phyloP scores from a whole-genome alignment of 2,113 vertebrate genomes.

The Naja naja region DNA sequence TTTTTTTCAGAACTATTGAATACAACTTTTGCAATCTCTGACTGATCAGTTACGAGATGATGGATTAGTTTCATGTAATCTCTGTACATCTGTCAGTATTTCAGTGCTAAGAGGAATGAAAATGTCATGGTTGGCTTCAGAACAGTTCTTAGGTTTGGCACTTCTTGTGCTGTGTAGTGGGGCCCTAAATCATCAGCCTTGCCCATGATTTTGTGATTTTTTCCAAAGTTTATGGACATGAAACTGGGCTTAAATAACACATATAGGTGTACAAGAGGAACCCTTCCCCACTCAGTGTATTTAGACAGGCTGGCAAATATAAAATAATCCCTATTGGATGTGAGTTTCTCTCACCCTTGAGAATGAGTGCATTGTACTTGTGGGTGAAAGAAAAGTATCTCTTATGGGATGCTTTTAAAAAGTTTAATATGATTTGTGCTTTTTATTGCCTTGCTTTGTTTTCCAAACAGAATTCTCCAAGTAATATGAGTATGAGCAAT shows the following conservation, averaged over 20 bases:
- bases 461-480: slow-evolving; percentile 88
- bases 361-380: background rate
- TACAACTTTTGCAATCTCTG: background rate
- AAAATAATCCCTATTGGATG: background rate
- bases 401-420: slow-evolving; percentile 7
- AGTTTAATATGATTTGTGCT: slow-evolving; percentile 15
- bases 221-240: background rate
- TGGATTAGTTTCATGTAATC: background rate
- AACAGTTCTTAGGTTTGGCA: background rate
- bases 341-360: background rate
- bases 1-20: background rate
- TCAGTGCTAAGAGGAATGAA: background rate
- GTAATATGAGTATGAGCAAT: slow-evolving; percentile 98
- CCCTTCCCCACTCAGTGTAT: background rate
- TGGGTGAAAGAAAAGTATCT: background rate
- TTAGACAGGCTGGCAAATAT: background rate
- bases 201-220: background rate
- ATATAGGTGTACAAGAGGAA: background rate
- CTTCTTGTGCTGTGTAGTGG: background rate
- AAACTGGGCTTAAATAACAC: background rate
- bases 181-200: background rate
- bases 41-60: background rate
- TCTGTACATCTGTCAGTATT: background rate
- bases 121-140: background rate
- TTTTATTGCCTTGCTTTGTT: slow-evolving; percentile 39